Percentiles rank a stretch among this genome's conserved stretches.
Evolutionary conservation across 2,797 vertebrate species (phyloP).

Genomic region (Mormyrus hasselquistii): DNA sequence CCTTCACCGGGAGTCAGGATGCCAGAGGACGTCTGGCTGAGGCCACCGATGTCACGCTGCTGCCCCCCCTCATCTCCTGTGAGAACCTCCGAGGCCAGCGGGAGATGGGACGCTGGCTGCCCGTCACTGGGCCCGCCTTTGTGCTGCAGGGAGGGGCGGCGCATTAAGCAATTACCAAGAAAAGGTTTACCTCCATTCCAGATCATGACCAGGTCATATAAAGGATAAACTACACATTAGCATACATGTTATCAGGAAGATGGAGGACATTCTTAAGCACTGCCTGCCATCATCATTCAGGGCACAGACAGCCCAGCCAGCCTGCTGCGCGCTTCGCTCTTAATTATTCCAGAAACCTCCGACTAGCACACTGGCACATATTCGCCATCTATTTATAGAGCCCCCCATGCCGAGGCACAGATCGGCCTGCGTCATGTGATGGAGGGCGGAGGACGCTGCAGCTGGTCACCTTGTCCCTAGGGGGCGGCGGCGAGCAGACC

Average conservation of each 20-base stretch:
- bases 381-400: neutral
- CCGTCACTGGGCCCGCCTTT: conserved; percentile 37
- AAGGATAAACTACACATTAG: neutral
- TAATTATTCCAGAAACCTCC: neutral
- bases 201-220: neutral
- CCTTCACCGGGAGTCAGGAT: conserved; percentile 56
- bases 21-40: conserved; percentile 64
- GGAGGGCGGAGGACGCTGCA: neutral
- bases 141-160: conserved; percentile 40
- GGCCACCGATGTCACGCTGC: conserved; percentile 55
- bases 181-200: neutral
- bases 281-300: neutral
- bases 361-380: neutral
- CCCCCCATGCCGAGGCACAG: neutral
- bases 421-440: neutral
- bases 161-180: neutral
- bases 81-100: neutral
- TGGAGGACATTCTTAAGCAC: neutral
- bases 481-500: conserved; percentile 60
- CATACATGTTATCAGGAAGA: neutral
- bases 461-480: conserved; percentile 54
- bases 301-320: neutral
- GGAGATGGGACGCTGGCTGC: conserved; percentile 30
- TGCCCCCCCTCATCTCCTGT: conserved; percentile 36
- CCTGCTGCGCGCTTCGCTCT: neutral